Evolutionary conservation across 2,888 invertebrate genomes (phyloP), one percentile per base, ranked within the genome.

Genomic region (Cyaniris semiargus): DNA sequence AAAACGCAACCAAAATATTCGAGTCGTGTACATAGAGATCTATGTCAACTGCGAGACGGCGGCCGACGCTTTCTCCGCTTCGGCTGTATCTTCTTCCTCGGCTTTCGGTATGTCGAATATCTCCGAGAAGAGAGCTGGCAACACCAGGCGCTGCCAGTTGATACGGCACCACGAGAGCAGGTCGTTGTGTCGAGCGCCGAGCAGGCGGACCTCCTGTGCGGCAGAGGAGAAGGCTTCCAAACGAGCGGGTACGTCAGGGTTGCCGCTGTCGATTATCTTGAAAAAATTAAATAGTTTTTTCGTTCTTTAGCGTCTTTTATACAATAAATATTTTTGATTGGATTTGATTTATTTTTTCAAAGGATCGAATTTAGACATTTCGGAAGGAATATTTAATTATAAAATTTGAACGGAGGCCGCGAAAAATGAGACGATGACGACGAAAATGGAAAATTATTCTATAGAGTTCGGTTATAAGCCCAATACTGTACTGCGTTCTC

Each of bases 91-190:
- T 0, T 87, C 87, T 15, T 89, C 91, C 3, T 88, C 89, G 4
- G 78, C 77, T 80, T 90, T 97, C 82, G 98, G 98, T 91, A 99
- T 98, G 95, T 99, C 99, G 93, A 98, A 99, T 84, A 99, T 98
- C 93, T 99, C 99, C 56, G 98, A 97, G 92, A 98, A 99, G 77
- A 99, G 95, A 3, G 98, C 98, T 74, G 99, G 99, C 84, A 99
- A 95, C 80, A 97, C 95, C 79, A 97, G 95, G 84, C 96, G 96
- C 79, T 96, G 95, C 98, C 98, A 98, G 92, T 97, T 96, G 84
- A 96, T 95, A 82, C 98, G 96, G 93, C 98, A 98, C 98, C 98
- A 99, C 88, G 96, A 96, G 85, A 99, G 95, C 85, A 97, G 96
- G 81, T 96, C 96, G 82, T 96, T 95, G 92, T 99, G 98, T 82